These are phyloP conservation scores for Microchirus variegatus DNA, from an alignment of 2,797 vertebrate species.

Conservation along the genomic window DNA sequence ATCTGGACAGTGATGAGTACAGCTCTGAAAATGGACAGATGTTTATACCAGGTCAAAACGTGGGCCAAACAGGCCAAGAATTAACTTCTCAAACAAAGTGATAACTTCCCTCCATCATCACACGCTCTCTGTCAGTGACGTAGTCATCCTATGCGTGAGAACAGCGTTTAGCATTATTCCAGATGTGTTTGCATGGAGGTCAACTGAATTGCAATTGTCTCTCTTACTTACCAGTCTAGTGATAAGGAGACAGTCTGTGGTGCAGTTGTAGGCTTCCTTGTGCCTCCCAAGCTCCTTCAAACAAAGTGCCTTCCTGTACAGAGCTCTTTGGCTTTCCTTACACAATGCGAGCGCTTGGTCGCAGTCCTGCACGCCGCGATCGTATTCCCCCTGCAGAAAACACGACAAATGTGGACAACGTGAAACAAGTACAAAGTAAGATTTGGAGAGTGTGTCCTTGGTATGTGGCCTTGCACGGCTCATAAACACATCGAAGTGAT, in stretches of 20 bases:
- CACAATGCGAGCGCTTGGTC: constrained; percentile 77
- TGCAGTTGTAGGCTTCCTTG: constrained; percentile 92
- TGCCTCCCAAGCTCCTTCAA: constrained; percentile 87
- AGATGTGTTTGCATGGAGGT: background rate
- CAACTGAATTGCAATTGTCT: background rate
- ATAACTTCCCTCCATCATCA: background rate
- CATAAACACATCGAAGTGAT: constrained; percentile 11
- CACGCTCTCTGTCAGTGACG: background rate
- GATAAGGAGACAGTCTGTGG: constrained; percentile 86
- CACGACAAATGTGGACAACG: background rate
- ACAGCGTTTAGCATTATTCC: background rate
- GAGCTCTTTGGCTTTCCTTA: constrained; percentile 82
- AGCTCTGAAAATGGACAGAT: background rate
- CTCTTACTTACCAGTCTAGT: constrained; percentile 83
- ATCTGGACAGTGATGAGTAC: background rate
- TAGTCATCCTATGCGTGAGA: background rate
- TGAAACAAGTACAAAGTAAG: background rate
- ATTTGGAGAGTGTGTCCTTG: background rate
- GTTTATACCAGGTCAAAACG: background rate
- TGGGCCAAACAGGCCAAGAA: no score
- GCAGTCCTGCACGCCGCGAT: constrained; percentile 86
- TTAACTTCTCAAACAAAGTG: no score
- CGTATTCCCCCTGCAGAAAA: constrained; percentile 82
- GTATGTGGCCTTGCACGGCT: constrained; percentile 1
- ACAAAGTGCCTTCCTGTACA: constrained; percentile 91